These are phyloP conservation scores for Melanaphis sacchari DNA, from an alignment of 1,140 invertebrate species.

Conservation along the genomic window DNA sequence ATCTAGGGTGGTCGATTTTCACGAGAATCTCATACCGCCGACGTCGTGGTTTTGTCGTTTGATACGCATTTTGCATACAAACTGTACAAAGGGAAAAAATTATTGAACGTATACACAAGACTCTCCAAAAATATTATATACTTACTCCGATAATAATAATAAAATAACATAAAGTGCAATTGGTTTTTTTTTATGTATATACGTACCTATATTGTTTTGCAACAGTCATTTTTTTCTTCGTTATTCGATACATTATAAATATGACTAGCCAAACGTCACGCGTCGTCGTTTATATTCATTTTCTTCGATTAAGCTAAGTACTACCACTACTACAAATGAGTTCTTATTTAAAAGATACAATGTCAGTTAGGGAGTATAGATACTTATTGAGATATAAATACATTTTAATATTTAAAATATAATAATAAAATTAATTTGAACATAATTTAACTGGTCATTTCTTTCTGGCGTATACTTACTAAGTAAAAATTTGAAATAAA, in stretches of 20 bases:
- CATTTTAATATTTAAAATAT: neutral
- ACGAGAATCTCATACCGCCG: neutral
- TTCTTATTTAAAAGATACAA: neutral
- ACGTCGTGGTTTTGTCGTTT: neutral
- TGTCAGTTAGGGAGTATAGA: neutral
- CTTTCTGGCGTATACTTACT: neutral
- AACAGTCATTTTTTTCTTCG: neutral
- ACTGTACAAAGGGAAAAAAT: neutral
- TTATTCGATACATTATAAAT: neutral
- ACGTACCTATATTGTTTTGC: neutral
- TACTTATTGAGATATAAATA: neutral
- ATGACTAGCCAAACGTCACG: neutral
- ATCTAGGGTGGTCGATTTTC: slow-evolving; percentile 40
- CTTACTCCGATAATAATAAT: neutral
- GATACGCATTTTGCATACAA: neutral
- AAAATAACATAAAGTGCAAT: neutral
- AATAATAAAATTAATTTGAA: neutral
- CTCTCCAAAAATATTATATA: neutral
- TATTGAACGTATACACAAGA: neutral
- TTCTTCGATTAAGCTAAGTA: neutral
- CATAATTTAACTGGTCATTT: neutral
- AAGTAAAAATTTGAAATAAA: neutral
- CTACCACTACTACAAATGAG: neutral
- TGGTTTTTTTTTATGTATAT: neutral
- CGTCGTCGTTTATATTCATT: neutral